Evolutionary conservation across 2,797 vertebrate genomes (phyloP), one percentile per base, ranked within the genome.

Genomic region (Phoxinus dragarum): DNA sequence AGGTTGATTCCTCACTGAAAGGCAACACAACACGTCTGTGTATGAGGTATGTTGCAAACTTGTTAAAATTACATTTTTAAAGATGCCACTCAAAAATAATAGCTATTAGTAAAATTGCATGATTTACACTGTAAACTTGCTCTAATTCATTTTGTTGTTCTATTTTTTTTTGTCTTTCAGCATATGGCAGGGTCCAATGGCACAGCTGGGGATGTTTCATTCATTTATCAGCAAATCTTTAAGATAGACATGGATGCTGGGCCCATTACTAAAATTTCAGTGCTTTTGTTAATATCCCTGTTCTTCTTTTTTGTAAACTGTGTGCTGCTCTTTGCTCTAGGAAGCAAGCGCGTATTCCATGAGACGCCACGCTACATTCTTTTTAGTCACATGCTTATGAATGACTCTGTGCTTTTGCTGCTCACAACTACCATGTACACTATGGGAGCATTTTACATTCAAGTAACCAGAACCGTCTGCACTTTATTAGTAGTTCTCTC

Each of bases 301-400:
- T 74, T 91, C 19, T 94, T 92, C 44, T 76, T 91, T 12, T 90
- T 83, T 61, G 69, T 74, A 74, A 74, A 74, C 44, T 94, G 11
- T 47, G 49, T 84, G 78, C 91, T 93, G 89, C 42, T 94, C 11
- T 87, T 86, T 71, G 90, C 87, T 36, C 7, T 94, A 14, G 75
- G 89, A 82, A 94, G 91, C 73, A 93, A 93, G 82, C 0, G 49
- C 0, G 73, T 90, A 3, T 93, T 94, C 67, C 6, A 85, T 17
- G 93, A 94, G 74, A 91, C 89, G 0, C 85, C 90, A 0, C 92
- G 93, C 8, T 94, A 92, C 61, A 83, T 93, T 67, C 90, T 94
- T 1, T 90, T 93, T 49, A 81, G 87, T 31, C 82, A 90, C 85
- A 90, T 91, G 88, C 88, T 91, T 9, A 31, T 90, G 9, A 89